phyloP scores from a whole-genome alignment of 2,797 vertebrate genomes.

The Lophura swinhoii region DNA sequence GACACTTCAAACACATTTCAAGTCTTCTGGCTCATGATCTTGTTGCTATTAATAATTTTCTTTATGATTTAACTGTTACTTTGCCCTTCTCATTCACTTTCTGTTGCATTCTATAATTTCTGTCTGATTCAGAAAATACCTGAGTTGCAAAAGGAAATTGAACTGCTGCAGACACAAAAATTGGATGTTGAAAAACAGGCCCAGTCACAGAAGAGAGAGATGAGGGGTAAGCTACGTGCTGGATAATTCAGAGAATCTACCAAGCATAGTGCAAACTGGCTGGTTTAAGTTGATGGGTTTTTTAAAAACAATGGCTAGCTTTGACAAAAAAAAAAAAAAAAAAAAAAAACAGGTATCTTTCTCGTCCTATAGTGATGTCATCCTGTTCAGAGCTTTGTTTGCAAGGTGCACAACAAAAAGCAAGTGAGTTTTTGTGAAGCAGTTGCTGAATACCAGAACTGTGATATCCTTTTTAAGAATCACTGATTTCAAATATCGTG shows the following conservation, averaged over 20 bases:
- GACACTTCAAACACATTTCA: not conserved
- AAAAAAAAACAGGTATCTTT: not conserved
- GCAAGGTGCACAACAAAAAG: accelerated
- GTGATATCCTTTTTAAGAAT: not conserved
- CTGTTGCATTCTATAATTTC: not conserved
- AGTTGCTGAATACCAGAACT: not conserved
- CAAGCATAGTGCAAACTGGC: accelerated
- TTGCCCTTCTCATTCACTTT: not conserved
- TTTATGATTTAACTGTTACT: not conserved
- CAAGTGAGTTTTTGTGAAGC: not conserved
- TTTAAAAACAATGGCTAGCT: not conserved
- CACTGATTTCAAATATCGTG: not conserved
- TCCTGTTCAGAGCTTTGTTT: not conserved
- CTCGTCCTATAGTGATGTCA: not conserved
- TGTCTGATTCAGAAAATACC: constrained; percentile 83
- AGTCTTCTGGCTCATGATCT: not conserved
- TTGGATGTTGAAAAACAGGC: constrained; percentile 84
- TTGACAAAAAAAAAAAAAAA: not conserved
- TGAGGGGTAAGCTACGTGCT: constrained; percentile 82
- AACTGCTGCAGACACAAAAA: constrained; percentile 88
- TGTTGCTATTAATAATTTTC: not conserved
- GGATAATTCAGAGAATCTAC: not conserved
- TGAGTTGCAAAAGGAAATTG: constrained; percentile 91
- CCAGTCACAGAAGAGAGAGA: constrained; percentile 87
- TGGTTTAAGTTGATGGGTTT: not conserved